Conservation (phyloP, 2,113 vertebrate genomes). For the Coptodon bakossiorum region DNA sequence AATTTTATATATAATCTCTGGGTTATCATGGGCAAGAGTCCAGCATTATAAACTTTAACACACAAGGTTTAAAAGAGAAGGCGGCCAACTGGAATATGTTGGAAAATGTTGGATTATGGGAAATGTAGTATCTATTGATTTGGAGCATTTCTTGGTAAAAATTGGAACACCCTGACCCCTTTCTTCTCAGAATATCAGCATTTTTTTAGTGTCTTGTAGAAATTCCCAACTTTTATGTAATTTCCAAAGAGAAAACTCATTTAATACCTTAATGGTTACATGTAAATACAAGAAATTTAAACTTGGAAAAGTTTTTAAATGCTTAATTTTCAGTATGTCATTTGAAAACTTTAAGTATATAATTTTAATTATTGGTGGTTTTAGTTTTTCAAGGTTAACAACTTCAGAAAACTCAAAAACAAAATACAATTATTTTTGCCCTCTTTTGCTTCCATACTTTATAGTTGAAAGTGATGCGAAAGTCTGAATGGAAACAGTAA, state of each 20-base stretch:
- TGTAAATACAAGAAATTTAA: neutral
- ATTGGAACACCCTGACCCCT: neutral
- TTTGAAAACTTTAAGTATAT: neutral
- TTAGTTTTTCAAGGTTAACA: neutral
- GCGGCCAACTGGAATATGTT: neutral
- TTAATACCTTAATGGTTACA: neutral
- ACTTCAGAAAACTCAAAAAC: neutral
- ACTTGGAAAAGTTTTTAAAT: neutral
- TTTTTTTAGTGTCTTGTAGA: neutral
- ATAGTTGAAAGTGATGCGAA: neutral
- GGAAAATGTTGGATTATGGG: neutral
- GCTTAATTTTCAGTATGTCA: neutral
- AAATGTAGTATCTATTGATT: neutral
- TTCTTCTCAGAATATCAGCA: neutral
- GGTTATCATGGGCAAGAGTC: neutral
- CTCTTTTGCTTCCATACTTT: neutral
- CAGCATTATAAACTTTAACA: neutral
- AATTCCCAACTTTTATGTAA: neutral
- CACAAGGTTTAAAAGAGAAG: neutral
- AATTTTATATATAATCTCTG: neutral
- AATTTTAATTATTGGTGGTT: neutral
- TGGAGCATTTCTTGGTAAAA: neutral
- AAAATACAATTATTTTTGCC: neutral
- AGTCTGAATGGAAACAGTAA: constrained; percentile 7
- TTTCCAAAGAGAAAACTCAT: neutral